These are phyloP conservation scores for Melipona bicolor DNA, from an alignment of 2,888 invertebrate genomes.

Conservation along the genomic window DNA sequence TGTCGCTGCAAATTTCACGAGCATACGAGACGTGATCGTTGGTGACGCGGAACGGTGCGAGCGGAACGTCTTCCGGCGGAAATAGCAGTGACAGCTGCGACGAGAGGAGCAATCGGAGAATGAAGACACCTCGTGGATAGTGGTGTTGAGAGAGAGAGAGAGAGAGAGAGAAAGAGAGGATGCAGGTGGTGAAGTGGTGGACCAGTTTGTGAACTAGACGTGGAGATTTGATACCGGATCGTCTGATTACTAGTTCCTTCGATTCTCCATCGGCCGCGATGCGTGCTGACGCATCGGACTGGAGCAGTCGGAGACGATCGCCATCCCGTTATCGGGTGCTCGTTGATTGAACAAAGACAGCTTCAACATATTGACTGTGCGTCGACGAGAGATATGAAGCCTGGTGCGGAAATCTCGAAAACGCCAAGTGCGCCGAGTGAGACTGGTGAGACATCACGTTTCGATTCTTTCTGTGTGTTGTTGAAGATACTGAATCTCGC, in stretches of 20 bases:
- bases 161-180: conserved; percentile 8
- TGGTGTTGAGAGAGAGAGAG: conserved; percentile 36
- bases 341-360: conserved; percentile 9
- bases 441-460: background rate
- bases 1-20: background rate
- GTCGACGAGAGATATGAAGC: background rate
- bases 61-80: background rate
- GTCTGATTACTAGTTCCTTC: conserved; percentile 11
- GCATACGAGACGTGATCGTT: background rate
- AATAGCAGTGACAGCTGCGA: conserved; percentile 14
- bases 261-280: conserved; percentile 14
- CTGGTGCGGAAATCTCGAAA: background rate
- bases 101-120: conserved; percentile 11
- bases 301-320: background rate
- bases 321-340: conserved; percentile 20
- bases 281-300: conserved; percentile 7
- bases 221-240: conserved; percentile 15
- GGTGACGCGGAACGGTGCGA: background rate
- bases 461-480: no score
- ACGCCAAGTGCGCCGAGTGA: conserved; percentile 28
- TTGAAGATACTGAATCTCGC: background rate
- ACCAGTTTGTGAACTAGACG: conserved; percentile 28
- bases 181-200: conserved; percentile 46
- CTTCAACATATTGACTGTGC: conserved; percentile 1
- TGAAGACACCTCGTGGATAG: conserved; percentile 59